Base-by-base conservation (phyloP, 2,888 invertebrate genomes). In the Neoascia interrupta region DNA sequence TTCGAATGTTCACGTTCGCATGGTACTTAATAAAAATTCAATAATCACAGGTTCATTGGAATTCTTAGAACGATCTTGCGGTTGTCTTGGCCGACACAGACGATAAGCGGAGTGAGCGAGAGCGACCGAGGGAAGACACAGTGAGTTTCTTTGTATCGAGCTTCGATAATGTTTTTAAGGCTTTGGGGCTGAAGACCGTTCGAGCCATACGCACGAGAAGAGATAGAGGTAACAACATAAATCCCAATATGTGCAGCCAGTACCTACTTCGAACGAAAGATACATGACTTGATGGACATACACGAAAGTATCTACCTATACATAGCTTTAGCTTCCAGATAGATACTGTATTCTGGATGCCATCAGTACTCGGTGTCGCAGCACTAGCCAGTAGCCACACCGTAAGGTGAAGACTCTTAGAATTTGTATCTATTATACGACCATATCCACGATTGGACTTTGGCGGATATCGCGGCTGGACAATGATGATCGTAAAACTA, bases 11-110 rank as follows among this genome's bases (percentile, higher is more conserved):
- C 79, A 79, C 79, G 79, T 79, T 73, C 79, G 66, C 36, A n/a
- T 73, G 79, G 79, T 79, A 79, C 79, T 79, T 79, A 73, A 79
- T 79, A 79, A 73, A 79, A 79, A 79, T 79, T 79, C 79, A 79
- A 79, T 79, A 79, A 79, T 79, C 79, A 73, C 54, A 64, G 72
- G 79, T 79, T 79, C 79, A 79, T 79, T 79, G 79, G 79, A 79
- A 79, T 79, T 79, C 79, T 79, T 73, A 79, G 79, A 79, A 79
- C 79, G 73, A 79, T 79, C 79, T 79, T 79, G 79, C 79, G 73
- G 79, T 79, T 79, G 79, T 79, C 79, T 73, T 79, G 73, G 73
- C 66, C 68, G 79, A 73, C 79, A n/a, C n/a, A 66, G 73, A 79
- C 73, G 66, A 60, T 68, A 79, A 73, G 66, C 43, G 41, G 73